A percentile compares a stretch with the other conserved stretches of the same genome.
These are phyloP conservation scores for Drosophila dunni DNA, from an alignment of 1,140 invertebrate genomes.

Conservation along the genomic window DNA sequence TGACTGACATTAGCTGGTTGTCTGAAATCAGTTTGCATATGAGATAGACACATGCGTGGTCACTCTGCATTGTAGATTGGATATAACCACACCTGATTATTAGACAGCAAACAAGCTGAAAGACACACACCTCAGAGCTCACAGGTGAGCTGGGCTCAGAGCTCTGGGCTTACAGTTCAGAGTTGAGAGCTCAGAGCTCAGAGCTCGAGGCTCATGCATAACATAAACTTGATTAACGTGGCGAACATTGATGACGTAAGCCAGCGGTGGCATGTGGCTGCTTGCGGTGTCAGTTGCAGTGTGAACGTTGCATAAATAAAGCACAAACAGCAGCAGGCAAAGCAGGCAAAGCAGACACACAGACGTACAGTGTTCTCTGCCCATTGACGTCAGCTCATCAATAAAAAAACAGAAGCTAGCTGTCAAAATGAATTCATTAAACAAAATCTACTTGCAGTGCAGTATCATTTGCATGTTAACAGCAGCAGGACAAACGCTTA, in stretches of 20 bases:
- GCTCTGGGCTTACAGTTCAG: neutral
- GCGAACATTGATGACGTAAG: constrained; percentile 1
- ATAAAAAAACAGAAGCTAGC: constrained; percentile 24
- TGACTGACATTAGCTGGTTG: constrained; percentile 69
- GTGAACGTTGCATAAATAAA: constrained; percentile 65
- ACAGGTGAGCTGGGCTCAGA: constrained; percentile 28
- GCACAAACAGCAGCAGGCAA: constrained; percentile 35
- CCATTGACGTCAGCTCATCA: constrained; percentile 28
- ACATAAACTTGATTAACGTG: constrained; percentile 68
- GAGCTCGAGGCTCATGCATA: constrained; percentile 53
- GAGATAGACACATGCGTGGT: constrained; percentile 6
- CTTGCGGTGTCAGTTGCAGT: constrained; percentile 42
- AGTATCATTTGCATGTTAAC: constrained; percentile 76
- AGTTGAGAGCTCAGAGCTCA: constrained; percentile 1
- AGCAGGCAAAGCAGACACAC: neutral
- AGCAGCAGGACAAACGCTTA: constrained; percentile 57
- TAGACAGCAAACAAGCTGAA: constrained; percentile 16
- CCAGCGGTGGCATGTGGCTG: neutral
- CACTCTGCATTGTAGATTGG: neutral
- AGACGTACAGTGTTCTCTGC: neutral
- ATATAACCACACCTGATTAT: constrained; percentile 64
- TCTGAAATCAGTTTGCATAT: constrained; percentile 55
- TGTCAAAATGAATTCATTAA: constrained; percentile 53
- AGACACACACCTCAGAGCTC: constrained; percentile 2
- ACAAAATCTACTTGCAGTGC: constrained; percentile 40